Base-by-base conservation (phyloP, 1,140 invertebrate species). In the Proctacanthus coquilletti region DNA sequence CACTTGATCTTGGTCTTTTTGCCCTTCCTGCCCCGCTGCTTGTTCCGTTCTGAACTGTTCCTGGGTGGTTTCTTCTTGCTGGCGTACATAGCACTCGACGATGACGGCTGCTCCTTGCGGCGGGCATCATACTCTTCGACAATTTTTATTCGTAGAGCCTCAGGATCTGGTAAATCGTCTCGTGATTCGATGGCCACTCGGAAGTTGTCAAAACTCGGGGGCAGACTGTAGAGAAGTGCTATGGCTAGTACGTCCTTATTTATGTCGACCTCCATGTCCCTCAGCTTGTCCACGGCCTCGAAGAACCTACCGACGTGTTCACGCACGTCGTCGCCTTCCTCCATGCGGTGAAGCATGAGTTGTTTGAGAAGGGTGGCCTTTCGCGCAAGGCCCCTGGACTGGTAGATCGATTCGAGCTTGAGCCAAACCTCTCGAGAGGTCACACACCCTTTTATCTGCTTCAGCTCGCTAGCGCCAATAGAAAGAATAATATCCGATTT, bases 351-450 rank as follows among this genome's bases (percentile, higher is more conserved):
- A 18, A 48, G 27, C 17, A 44, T 42, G 1, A 49, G 20, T 31
- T 41, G 39, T 36, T 53, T 52, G 11, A 53, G 27, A 6, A 51
- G 37, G 4, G 43, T 50, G 4, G 44, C 43, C 40, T 50, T 46
- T 29, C 14, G 34, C 5, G 20, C 46, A 8, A 44, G 48, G 2
- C 47, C 47, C 40, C 43, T 44, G 9, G 47, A 49, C 15, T 31
- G 32, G 41, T 45, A 49, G 27, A 47, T 43, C 2, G 15, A 38
- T 18, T 47, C 36, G 11, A 45, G 18, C 29, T 44, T 50, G 5
- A 36, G n/a, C 43, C 45, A 50, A 14, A 43, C 36, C 32, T 50
- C 42, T n/a, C 42, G 30, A 0, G 45, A 48, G 9, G 43, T 51
- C 15, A 30, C 25, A 31, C 41, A 44, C 15, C 30, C 23, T 6